Evolutionary conservation across 2,113 vertebrate genomes (phyloP), one percentile per base, ranked within the genome.

Genomic region (Ceyx margarethae): DNA sequence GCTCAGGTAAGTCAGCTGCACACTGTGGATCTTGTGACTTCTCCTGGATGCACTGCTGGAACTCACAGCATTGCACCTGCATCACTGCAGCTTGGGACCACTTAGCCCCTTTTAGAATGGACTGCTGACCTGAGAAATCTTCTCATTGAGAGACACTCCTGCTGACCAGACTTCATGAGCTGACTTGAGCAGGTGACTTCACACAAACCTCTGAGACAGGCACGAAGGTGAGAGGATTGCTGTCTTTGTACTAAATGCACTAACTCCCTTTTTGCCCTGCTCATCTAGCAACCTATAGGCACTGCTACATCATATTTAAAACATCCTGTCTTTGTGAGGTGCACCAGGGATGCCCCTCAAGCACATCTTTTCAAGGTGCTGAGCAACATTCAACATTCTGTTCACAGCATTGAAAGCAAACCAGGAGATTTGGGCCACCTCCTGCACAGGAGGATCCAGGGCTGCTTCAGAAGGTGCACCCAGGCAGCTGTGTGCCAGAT

Each of bases 341-440:
- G 5, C 21, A 14, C n/a, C 28, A 26, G 22, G n/a, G 40, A 37
- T 61, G 40, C 9, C 21, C 18, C 73, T 77, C 37, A 28, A 86
- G n/a, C 26, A 17, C 46, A 26, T 53, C 37, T 50, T 45, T 53
- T 62, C 46, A 26, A 62, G 3, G 40, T 25, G 35, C 16, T 45
- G 37, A 45, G 35, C 45, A 43, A 29, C 3, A 37, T 8, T 46
- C 26, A 43, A 19, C 11, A 21, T 68, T 76, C 25, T 16, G 25
- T 31, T 51, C 21, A 13, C 37, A 45, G 13, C 16, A 15, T 35
- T 45, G 12, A 25, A 37, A 60, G 62, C 25, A 43, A 43, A 21
- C 3, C 37, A 60, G 7, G 19, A 21, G 45, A 31, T 50, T 15
- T 12, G 10, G 1, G 16, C 2, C 0, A 21, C 9, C 17, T 12